Evolutionary conservation across 1,140 invertebrate genomes (phyloP), one percentile per base, ranked within the genome.

Genomic region (Neodiprion pinetum): DNA sequence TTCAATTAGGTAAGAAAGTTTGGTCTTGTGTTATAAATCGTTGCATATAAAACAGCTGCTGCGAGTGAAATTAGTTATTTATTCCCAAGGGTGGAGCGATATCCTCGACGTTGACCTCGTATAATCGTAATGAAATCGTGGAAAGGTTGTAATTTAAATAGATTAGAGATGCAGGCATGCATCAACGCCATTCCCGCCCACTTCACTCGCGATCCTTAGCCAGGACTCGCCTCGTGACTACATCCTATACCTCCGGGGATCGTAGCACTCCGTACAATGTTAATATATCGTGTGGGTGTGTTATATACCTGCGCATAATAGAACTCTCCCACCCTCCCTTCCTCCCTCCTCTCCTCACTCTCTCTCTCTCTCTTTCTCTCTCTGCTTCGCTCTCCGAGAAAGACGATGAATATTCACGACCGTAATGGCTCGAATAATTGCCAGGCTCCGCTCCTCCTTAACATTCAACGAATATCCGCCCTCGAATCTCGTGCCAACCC

Each of bases 291-390:
- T 40, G 28, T 40, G 28, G 28, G 28, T 40, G 28, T 40, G 28
- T 40, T 40, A 40, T 40, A 40, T 40, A 40, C 28, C 28, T 40
- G 28, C 28, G 5, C 28, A 40, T 40, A 40, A 40, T 40, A 40
- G 28, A 40, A 40, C 28, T 40, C 28, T 40, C 74, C 70, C 65
- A 9, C 70, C 17, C 17, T 11, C 69, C n/a, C 23, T 11, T 1
- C 49, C 12, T 66, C 70, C 71, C 69, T 61, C 49, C 12, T 66
- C 70, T 70, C 69, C 48, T 70, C 72, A 67, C 61, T 69, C 21
- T 74, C 67, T 48, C 79, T 72, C 72, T 77, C 75, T 77, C 74
- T 80, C 75, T 68, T 66, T 72, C 68, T 70, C 11, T 53, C 61
- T 49, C 5, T 9, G 4, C n/a, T 17, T 12, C 9, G 53, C 11